phyloP scores from a whole-genome alignment of 2,113 vertebrate genomes.

The Anhinga anhinga region DNA sequence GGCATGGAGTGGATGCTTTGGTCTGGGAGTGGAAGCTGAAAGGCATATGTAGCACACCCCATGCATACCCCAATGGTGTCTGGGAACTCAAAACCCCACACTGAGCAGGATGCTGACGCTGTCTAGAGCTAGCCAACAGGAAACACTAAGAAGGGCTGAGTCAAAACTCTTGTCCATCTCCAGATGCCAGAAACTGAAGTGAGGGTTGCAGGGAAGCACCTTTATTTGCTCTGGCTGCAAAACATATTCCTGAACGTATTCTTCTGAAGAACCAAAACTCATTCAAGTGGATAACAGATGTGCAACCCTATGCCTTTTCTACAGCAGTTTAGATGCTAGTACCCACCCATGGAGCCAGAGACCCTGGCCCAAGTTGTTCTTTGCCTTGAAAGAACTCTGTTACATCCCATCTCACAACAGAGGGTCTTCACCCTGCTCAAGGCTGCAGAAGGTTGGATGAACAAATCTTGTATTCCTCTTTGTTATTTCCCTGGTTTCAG shows the following conservation, averaged over 20 bases:
- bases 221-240: not conserved
- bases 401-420: not conserved
- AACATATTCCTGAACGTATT: not conserved
- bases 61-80: rapidly evolving
- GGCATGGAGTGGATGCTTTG: not conserved
- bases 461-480: rapidly evolving
- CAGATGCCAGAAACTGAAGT: not conserved
- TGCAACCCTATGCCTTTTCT: not conserved
- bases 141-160: not conserved
- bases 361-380: not conserved
- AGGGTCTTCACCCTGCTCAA: not conserved
- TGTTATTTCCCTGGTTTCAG: not conserved
- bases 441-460: not conserved
- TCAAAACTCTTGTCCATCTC: not conserved
- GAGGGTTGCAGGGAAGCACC: not conserved
- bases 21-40: not conserved
- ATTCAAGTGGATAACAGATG: not conserved
- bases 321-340: not conserved
- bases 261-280: not conserved
- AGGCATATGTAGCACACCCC: not conserved
- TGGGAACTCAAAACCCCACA: not conserved
- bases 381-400: not conserved
- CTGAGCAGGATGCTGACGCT: not conserved
- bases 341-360: not conserved
- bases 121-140: not conserved